These are phyloP conservation scores for Aromia moschata DNA, from an alignment of 2,888 invertebrate genomes.

Conservation along the genomic window DNA sequence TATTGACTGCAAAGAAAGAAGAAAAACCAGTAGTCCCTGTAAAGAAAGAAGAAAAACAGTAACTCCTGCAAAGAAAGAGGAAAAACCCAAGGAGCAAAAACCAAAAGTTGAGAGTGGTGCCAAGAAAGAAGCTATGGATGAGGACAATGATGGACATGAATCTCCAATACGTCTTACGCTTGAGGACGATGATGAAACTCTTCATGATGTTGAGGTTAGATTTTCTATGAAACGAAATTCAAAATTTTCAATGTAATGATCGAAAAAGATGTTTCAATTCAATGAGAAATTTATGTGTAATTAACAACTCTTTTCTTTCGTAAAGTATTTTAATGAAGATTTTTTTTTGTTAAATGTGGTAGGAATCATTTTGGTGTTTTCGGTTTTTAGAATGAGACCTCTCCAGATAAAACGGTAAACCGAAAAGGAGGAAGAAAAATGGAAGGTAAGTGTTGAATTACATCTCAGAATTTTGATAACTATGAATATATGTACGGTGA, in stretches of 20 bases:
- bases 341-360: too few species aligned
- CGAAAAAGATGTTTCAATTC: neutral
- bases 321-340: too few species aligned
- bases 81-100: slow-evolving; percentile 16
- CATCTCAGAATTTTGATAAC: neutral
- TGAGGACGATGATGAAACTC: slow-evolving; percentile 57
- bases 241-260: too few species aligned
- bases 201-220: slow-evolving; percentile 53
- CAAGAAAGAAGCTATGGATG: slow-evolving; percentile 42
- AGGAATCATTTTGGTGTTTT: too few species aligned
- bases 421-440: slow-evolving; percentile 28
- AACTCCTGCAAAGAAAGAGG: slow-evolving; percentile 15
- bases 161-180: slow-evolving; percentile 53
- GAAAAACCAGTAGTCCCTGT: neutral
- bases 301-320: too few species aligned
- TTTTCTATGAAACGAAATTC: too few species aligned
- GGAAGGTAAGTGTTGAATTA: slow-evolving; percentile 34
- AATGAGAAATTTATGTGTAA: too few species aligned
- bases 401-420: slow-evolving; percentile 27
- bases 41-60: slow-evolving; percentile 40
- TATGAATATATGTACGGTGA: neutral
- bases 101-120: slow-evolving; percentile 38
- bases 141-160: slow-evolving; percentile 44
- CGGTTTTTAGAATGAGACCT: slow-evolving; percentile 39
- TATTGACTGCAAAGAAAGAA: slow-evolving; percentile 11